These are phyloP conservation scores for Blastobasis lacticolella DNA, from an alignment of 2,888 invertebrate genomes.

Conservation along the genomic window DNA sequence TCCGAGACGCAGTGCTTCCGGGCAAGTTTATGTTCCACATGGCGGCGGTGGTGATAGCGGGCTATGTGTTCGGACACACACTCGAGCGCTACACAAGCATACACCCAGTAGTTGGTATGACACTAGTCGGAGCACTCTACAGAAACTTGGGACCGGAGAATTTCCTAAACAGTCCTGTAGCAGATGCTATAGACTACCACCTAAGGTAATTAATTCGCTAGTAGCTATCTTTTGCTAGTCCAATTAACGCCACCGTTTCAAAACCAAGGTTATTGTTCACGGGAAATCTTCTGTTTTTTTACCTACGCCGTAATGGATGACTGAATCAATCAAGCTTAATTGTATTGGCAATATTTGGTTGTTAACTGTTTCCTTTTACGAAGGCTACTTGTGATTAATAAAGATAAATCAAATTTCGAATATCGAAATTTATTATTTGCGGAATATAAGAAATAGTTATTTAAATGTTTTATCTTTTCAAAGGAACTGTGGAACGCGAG, in stretches of 20 bases:
- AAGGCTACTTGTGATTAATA: too few species aligned
- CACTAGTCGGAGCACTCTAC: slow-evolving; percentile 51
- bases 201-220: slow-evolving; percentile 39
- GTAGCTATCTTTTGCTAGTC: too few species aligned
- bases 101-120: slow-evolving; percentile 60
- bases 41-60: slow-evolving; percentile 41
- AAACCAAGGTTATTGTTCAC: too few species aligned
- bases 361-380: neutral
- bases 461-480: too few species aligned
- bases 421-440: too few species aligned
- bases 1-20: slow-evolving; percentile 42
- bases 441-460: too few species aligned
- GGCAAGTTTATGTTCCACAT: slow-evolving; percentile 51
- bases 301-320: neutral
- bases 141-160: slow-evolving; percentile 47
- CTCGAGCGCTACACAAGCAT: slow-evolving; percentile 57
- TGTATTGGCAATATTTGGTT: neutral
- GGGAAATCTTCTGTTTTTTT: neutral
- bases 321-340: neutral
- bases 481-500: too few species aligned
- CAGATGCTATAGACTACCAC: slow-evolving; percentile 55
- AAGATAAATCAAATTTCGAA: too few species aligned
- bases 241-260: too few species aligned
- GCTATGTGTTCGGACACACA: slow-evolving; percentile 55
- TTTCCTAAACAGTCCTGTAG: slow-evolving; percentile 43